Evolutionary conservation across 2,797 vertebrate species (phyloP), one percentile per base, ranked within the genome.

Genomic region (Thripadectes ignobilis): DNA sequence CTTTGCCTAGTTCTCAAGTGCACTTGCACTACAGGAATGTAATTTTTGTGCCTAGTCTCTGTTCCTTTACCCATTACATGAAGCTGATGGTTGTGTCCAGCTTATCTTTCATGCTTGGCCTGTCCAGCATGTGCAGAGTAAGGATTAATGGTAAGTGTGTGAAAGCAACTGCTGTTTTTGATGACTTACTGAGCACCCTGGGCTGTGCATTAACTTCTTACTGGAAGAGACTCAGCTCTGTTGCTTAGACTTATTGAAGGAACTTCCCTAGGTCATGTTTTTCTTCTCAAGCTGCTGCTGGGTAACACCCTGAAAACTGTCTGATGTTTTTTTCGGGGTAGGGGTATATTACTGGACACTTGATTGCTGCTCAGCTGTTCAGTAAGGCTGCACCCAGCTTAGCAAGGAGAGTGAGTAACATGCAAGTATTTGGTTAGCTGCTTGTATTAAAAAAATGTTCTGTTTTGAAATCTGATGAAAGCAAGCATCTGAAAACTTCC

Each of bases 331-430:
- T 73, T 65, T 11, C 41, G 24, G 39, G 13, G 11, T 52, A 32
- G 26, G 38, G 36, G 1, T 34, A 14, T 26, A 21, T 38, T 52
- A 14, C 12, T 2, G 1, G n/a, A 10, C 14, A 30, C 15, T 13
- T 41, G 41, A 2, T 26, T 43, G 2, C 27, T 49, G 12, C 36
- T 51, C 2, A 2, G 15, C 10, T 77, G 45, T 54, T 71, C 3
- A 5, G 39, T 49, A n/a, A 49, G 32, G 59, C 51, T 59, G 6
- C 2, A 1, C 0, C 0, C 61, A 55, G 16, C 21, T 54, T 59
- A 49, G 32, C 41, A 46, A 73, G 21, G 41, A 65, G 9, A 29
- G 23, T 0, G 0, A 62, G 29, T 72, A 38, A 32, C 0, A 0
- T 23, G 7, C 14, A 29, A 55, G 6, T 57, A 24, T 22, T 72